phyloP scores from a whole-genome alignment of 2,888 invertebrate species.

The Monopis laevigella region DNA sequence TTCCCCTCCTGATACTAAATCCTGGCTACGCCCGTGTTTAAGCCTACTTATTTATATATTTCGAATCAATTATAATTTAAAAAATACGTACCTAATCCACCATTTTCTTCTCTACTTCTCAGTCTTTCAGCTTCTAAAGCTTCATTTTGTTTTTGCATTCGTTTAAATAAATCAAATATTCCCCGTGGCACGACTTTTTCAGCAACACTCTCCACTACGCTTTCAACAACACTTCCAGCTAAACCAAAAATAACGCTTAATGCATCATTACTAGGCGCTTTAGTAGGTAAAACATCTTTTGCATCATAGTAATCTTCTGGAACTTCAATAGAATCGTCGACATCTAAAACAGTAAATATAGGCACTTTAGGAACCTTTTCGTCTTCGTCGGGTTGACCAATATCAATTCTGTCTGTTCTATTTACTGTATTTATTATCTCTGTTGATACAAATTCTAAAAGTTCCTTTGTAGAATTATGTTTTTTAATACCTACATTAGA shows the following conservation, averaged over 20 bases:
- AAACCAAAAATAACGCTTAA: conserved; percentile 52
- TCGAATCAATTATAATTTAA: too few relatives aligned
- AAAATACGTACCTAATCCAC: conserved; percentile 48
- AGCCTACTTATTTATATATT: too few relatives aligned
- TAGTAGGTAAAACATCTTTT: conserved; percentile 50
- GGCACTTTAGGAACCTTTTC: conserved; percentile 35
- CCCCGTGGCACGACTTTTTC: conserved; percentile 55
- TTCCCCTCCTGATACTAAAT: too few relatives aligned
- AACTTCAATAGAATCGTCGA: conserved; percentile 36
- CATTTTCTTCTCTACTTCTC: conserved; percentile 58
- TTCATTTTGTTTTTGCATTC: conserved; percentile 57
- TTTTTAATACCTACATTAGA: conserved; percentile 19
- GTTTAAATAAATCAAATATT: conserved; percentile 47
- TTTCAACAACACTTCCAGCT: conserved; percentile 55
- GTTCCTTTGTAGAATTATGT: conserved; percentile 22
- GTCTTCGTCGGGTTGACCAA: conserved; percentile 21
- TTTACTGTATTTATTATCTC: conserved; percentile 20
- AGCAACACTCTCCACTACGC: conserved; percentile 52
- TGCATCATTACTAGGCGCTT: conserved; percentile 49
- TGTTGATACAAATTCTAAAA: conserved; percentile 21
- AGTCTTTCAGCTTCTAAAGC: conserved; percentile 52
- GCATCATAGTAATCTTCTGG: conserved; percentile 58
- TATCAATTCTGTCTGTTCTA: conserved; percentile 9
- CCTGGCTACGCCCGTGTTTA: too few relatives aligned
- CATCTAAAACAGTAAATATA: conserved; percentile 45